phyloP scores from a whole-genome alignment of 37 sponge, comb jelly and placozoan genomes.

The Mnemiopsis leidyi region DNA sequence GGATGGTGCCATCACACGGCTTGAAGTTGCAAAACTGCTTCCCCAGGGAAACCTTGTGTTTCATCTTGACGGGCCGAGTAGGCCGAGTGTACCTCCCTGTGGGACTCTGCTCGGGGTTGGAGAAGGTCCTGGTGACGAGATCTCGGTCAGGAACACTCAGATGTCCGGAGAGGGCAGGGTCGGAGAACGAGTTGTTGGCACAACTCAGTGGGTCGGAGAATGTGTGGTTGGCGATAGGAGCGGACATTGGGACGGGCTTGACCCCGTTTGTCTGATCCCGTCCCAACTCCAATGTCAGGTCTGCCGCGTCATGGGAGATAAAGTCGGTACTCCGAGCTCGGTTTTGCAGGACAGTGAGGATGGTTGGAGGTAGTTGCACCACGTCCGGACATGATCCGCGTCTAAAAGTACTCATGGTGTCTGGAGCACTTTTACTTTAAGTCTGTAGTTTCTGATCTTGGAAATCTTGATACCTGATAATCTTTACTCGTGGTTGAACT shows the following conservation, averaged over 20 bases:
- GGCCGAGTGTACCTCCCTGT: background rate
- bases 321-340: background rate
- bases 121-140: background rate
- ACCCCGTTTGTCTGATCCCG: background rate
- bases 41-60: background rate
- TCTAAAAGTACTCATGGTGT: background rate
- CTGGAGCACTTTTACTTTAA: too few relatives aligned
- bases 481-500: too few relatives aligned
- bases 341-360: background rate
- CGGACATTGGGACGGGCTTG: background rate
- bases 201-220: background rate
- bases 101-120: background rate
- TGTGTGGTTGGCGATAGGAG: too few relatives aligned
- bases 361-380: background rate
- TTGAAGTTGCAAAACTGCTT: constrained; percentile 21
- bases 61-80: too few relatives aligned
- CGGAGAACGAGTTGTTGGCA: background rate
- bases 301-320: background rate
- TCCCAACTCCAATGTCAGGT: background rate
- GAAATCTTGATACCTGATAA: too few relatives aligned
- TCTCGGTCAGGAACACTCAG: background rate
- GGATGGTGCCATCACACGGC: constrained; percentile 1
- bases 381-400: constrained; percentile 8
- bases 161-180: background rate
- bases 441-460: background rate